Conservation (phyloP, 1,140 invertebrate species). For the Drosophila insularis region DNA sequence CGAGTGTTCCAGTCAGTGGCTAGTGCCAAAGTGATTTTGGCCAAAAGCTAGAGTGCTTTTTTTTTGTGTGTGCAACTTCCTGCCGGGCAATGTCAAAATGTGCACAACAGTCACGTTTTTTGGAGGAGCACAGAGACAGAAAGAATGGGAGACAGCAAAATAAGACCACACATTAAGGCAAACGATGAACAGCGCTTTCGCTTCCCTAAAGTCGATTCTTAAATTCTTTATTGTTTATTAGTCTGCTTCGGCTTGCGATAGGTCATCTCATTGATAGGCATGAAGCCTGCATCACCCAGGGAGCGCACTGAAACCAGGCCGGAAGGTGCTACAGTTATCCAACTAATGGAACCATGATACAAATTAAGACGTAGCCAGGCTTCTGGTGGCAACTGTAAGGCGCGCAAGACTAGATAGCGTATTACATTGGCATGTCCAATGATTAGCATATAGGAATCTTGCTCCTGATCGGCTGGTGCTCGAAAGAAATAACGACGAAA, state of each 20-base stretch:
- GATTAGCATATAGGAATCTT: conserved; percentile 94
- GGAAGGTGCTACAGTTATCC: conserved; percentile 91
- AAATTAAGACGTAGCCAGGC: conserved; percentile 96
- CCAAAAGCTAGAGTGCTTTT: conserved; percentile 70
- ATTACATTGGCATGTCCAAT: conserved; percentile 99
- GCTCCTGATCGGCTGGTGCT: conserved; percentile 89
- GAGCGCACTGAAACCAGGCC: conserved; percentile 91
- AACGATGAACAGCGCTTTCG: background rate
- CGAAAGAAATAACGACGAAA: conserved; percentile 97
- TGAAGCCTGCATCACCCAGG: conserved; percentile 94
- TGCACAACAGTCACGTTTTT: conserved; percentile 63
- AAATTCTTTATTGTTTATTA: background rate
- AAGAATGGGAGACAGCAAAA: background rate
- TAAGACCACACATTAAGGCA: background rate
- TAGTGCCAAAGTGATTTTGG: conserved; percentile 63
- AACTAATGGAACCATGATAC: conserved; percentile 96
- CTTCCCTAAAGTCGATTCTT: background rate
- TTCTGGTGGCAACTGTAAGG: conserved; percentile 97
- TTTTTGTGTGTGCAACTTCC: conserved; percentile 16
- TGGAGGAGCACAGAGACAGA: background rate
- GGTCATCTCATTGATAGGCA: conserved; percentile 84
- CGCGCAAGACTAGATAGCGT: conserved; percentile 97
- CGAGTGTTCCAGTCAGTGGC: background rate
- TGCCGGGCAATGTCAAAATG: conserved; percentile 38
- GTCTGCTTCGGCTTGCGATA: conserved; percentile 19